Evolutionary conservation across 2,888 invertebrate genomes (phyloP), one percentile per base, ranked within the genome.

Genomic region (Himalopsyche anomala): DNA sequence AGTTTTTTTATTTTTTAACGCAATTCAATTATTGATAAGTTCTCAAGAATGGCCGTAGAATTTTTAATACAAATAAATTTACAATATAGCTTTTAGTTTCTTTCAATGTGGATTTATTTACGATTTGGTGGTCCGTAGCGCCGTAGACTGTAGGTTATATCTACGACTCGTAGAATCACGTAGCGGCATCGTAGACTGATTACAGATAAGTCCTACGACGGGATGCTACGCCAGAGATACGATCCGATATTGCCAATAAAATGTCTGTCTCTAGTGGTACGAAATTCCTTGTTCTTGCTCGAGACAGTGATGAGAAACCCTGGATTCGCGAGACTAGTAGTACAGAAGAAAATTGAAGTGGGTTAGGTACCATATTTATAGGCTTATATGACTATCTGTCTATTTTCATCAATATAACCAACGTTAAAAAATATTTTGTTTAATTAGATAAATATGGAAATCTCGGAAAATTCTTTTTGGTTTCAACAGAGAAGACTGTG

Each of bases 201-300:
- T 85, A 83, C 86, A 84, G 86, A 86, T 87, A 87, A 87, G 85
- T 86, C 85, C 81, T 83, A 83, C 86, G 83, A 82, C 84, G 86
- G 84, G 81, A 82, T 55, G 84, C 87, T 80, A 87, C 82, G 85
- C 81, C 69, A 80, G 80, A 87, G 85, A 86, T 85, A 86, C 84
- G 79, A 83, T 85, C 86, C 87, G 85, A 86, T 86, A 87, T 85
- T 86, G 86, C 86, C 87, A 87, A 87, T 87, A 87, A 87, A 87
- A 84, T 83, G 86, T 86, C 84, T 86, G 86, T 87, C 84, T 87
- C 84, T 84, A 80, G 36, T 51, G 86, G 83, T 86, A 86, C 83
- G 62, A 62, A 28, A 62, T 62, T 62, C 62, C 62, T 62, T 62
- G 19, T 62, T 62, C 62, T 62, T 62, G 19, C n/a, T 2, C 28